Conservation (phyloP, 1,140 invertebrate genomes). For the Hyphantria cunea region DNA sequence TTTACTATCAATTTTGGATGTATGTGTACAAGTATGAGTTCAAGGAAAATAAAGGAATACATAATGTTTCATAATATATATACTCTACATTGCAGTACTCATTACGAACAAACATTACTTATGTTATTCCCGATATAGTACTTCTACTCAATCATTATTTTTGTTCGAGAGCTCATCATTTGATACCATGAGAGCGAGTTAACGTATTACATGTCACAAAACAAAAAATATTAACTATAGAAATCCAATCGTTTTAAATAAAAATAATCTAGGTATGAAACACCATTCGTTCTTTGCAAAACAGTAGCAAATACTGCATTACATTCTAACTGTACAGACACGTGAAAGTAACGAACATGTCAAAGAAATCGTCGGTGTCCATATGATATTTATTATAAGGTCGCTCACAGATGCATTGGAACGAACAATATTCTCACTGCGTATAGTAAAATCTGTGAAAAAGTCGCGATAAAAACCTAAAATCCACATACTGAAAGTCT, state of each 20-base stretch:
- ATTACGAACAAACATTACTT: conserved; percentile 80
- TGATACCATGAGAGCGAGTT: conserved; percentile 63
- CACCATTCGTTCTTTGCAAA: conserved; percentile 65
- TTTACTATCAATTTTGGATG: conserved; percentile 82
- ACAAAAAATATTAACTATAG: conserved; percentile 66
- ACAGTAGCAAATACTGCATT: conserved; percentile 70
- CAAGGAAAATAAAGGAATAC: conserved; percentile 79
- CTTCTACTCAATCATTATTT: conserved; percentile 71
- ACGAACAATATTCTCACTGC: conserved; percentile 73
- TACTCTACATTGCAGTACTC: conserved; percentile 80
- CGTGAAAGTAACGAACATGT: conserved; percentile 54
- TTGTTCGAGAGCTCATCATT: conserved; percentile 74
- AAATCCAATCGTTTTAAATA: conserved; percentile 77
- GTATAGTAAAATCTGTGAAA: conserved; percentile 76
- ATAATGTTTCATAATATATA: conserved; percentile 75
- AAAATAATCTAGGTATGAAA: conserved; percentile 73
- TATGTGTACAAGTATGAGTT: conserved; percentile 80
- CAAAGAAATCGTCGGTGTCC: conserved; percentile 60
- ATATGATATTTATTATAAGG: conserved; percentile 68
- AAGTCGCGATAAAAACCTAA: conserved; percentile 78
- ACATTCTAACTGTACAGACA: conserved; percentile 76
- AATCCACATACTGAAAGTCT: conserved; percentile 78
- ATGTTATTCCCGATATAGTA: conserved; percentile 74
- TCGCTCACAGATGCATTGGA: conserved; percentile 69
- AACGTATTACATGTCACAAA: conserved; percentile 67